A percentile compares a stretch with the other conserved stretches of the same genome.
phyloP scores from a whole-genome alignment of 2,888 invertebrate species.

The Galeruca laticollis region DNA sequence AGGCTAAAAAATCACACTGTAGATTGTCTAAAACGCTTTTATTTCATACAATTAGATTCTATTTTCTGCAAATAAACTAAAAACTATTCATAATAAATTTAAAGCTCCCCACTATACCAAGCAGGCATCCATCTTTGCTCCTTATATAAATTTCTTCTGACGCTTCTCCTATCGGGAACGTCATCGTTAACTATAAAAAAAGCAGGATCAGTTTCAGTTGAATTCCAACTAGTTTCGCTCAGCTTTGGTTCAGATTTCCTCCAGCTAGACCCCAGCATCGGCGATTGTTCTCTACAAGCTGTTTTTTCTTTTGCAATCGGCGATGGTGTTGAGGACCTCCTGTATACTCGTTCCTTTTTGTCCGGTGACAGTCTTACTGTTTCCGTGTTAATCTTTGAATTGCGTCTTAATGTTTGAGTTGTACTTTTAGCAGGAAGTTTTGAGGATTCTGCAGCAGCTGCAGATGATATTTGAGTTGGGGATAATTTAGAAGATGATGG shows the following conservation, averaged over 20 bases:
- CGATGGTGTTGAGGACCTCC: constrained; percentile 24
- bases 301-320: constrained; percentile 20
- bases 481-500: no score
- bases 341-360: constrained; percentile 15
- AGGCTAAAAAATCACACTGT: no score
- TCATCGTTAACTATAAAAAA: constrained; percentile 55
- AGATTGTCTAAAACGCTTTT: no score
- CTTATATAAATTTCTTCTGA: constrained; percentile 49
- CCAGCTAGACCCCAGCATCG: constrained; percentile 18
- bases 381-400: background rate
- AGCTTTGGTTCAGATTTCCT: constrained; percentile 15
- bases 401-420: background rate
- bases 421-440: background rate
- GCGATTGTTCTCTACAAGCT: background rate
- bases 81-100: background rate
- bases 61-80: background rate
- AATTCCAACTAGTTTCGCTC: constrained; percentile 22
- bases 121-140: constrained; percentile 50
- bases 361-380: constrained; percentile 12
- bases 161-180: constrained; percentile 38
- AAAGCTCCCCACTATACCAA: constrained; percentile 35
- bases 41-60: no score
- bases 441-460: constrained; percentile 2
- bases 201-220: constrained; percentile 48
- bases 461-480: background rate